A percentile compares a stretch with the other conserved stretches of the same genome.
Evolutionary conservation across 1,140 invertebrate species (phyloP).

Genomic region (Atta texana): DNA sequence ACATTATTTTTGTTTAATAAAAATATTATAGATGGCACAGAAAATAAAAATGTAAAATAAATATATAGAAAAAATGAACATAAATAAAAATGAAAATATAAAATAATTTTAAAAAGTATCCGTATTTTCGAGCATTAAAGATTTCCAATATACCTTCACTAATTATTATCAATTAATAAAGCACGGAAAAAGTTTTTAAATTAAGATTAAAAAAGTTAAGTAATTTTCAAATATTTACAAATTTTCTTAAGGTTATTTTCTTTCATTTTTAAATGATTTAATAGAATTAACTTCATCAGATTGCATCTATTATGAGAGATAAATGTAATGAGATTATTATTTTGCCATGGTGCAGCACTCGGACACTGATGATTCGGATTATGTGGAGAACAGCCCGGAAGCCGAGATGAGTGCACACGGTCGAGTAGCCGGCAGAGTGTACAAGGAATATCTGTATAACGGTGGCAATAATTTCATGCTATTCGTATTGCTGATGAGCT

Average conservation of each 20-base stretch:
- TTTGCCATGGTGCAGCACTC: too few species aligned
- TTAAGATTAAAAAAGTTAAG: neutral
- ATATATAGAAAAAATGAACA: too few species aligned
- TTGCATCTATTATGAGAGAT: neutral
- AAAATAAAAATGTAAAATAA: too few species aligned
- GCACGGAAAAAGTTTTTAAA: too few species aligned
- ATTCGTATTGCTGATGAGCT: conserved; percentile 86
- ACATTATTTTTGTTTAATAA: too few species aligned
- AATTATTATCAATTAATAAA: neutral
- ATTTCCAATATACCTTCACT: too few species aligned
- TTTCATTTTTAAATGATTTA: neutral
- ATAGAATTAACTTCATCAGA: neutral
- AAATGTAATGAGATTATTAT: neutral
- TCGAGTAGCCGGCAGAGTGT: conserved; percentile 87
- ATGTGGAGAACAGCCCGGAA: neutral
- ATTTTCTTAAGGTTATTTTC: neutral
- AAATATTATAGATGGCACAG: too few species aligned
- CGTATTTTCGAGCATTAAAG: neutral
- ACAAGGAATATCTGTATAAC: conserved; percentile 89
- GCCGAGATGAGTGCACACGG: conserved; percentile 85
- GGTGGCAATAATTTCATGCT: conserved; percentile 89
- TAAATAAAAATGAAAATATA: too few species aligned
- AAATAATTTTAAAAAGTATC: conserved; percentile 5
- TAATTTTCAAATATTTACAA: neutral
- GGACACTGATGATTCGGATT: neutral